Evolutionary conservation across 1,140 invertebrate genomes (phyloP), one percentile per base, ranked within the genome.

Genomic region (Listronotus bonariensis): DNA sequence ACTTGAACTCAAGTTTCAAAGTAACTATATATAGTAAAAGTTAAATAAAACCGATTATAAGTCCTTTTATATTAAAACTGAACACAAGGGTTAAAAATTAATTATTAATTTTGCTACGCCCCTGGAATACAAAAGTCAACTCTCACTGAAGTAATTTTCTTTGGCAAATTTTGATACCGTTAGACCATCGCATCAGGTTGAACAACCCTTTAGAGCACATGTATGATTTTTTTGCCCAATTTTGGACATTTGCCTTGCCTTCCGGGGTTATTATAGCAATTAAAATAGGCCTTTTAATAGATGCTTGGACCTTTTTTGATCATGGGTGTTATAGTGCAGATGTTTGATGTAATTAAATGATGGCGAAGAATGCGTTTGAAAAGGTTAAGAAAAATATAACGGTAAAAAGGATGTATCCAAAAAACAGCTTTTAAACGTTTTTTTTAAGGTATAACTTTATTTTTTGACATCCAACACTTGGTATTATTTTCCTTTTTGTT

Each of bases 231-330:
- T 48, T 43, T 20, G 45, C 18, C 45, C 18, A 48, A 48, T 48
- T 18, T 48, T 26, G 45, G 18, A 48, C 10, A 26, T 18, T 48
- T 20, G 45, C 18, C 8, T 17, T 20, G 18, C 45, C 45, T 48
- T 48, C 45, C 45, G 45, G 45, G 45, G 45, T 48, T 18, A 48
- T 48, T 48, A 48, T 18, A 48, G 45, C 26, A 17, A 48, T 48
- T 48, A 48, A 48, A 48, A 48, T 48, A 48, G 45, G 17, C 15
- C 18, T 48, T 20, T 48, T 48, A 48, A 48, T 48, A 48, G 15
- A 20, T 48, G 6, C 15, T 48, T 12, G 20, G 15, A 20, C 45
- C 18, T 1, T 17, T 20, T 48, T 48, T 20, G 10, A 48, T 12
- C 15, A 12, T 9, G 45, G 18, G 10, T 12, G 15, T 48, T 17